phyloP scores from a whole-genome alignment of 2,797 vertebrate genomes.

The Cirrhinus mrigala region DNA sequence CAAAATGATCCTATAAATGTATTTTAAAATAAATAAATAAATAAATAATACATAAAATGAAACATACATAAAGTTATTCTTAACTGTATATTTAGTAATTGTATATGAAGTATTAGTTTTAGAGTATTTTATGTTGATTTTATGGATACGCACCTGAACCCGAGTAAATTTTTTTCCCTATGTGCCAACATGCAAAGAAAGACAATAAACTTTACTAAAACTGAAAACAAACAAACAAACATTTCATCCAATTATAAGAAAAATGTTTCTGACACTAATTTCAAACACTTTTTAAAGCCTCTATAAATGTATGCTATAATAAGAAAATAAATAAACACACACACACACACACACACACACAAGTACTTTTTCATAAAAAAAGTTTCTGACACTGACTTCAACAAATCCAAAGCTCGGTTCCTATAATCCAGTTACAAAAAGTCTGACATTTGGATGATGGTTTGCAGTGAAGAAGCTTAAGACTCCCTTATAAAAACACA shows the following conservation, averaged over 20 bases:
- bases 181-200: not conserved
- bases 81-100: not conserved
- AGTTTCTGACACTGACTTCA: not conserved
- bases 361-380: not conserved
- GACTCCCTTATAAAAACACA: not conserved
- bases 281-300: not conserved
- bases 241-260: not conserved
- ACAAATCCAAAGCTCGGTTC: not conserved
- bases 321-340: too few relatives aligned
- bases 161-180: not conserved
- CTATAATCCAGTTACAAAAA: not conserved
- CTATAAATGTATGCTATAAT: too few relatives aligned
- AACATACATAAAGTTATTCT: not conserved
- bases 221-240: not conserved
- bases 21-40: not conserved
- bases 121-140: not conserved
- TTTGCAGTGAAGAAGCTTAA: not conserved
- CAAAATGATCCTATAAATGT: not conserved
- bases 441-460: not conserved
- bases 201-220: not conserved
- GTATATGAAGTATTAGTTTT: not conserved
- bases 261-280: not conserved
- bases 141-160: not conserved
- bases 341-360: too few relatives aligned
- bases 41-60: too few relatives aligned